Percentiles rank a stretch among this genome's conserved stretches.
These are phyloP conservation scores for Cynodonichthys magdalenae DNA, from an alignment of 2,797 vertebrate genomes.

Conservation along the genomic window DNA sequence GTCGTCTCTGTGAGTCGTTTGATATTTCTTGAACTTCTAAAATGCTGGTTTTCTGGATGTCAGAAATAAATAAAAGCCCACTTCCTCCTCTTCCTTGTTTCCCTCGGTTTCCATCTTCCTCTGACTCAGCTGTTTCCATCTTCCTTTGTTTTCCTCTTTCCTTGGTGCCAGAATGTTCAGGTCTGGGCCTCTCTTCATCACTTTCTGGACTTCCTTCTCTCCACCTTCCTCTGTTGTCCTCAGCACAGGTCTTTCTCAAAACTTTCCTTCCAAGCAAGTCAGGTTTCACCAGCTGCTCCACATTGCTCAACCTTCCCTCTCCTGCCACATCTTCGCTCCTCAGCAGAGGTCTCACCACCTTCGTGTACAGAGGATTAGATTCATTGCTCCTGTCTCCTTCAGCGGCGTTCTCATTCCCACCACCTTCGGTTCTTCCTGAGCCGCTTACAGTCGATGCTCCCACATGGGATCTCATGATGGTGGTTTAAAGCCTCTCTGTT, in stretches of 20 bases:
- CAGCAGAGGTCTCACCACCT: conserved; percentile 57
- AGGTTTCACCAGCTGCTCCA: conserved; percentile 62
- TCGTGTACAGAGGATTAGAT: conserved; percentile 75
- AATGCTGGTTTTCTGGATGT: conserved; percentile 36
- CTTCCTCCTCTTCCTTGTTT: conserved; percentile 26
- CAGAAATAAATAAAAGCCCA: conserved; percentile 36
- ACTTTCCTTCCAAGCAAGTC: conserved; percentile 66
- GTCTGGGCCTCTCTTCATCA: conserved; percentile 29
- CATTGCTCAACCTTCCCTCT: conserved; percentile 60
- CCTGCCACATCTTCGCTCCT: conserved; percentile 55
- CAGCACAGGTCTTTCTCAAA: conserved; percentile 79
- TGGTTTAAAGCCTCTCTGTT: conserved; percentile 22
- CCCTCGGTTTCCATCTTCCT: conserved; percentile 22
- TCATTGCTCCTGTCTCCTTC: conserved; percentile 50
- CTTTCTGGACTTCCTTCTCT: conserved; percentile 37
- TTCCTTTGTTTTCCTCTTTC: conserved; percentile 39
- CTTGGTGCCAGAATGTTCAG: conserved; percentile 10
- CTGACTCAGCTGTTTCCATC: conserved; percentile 19
- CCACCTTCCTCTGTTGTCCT: conserved; percentile 74
- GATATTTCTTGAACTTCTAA: conserved; percentile 62
- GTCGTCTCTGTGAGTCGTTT: conserved; percentile 40
- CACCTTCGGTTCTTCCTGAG: conserved; percentile 28
- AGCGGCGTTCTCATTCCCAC: conserved; percentile 25
- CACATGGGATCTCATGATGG: conserved; percentile 56
- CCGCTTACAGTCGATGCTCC: conserved; percentile 38